Evolutionary conservation across 1,140 invertebrate species (phyloP).

Genomic region (Venustaconcha ellipsiformis): DNA sequence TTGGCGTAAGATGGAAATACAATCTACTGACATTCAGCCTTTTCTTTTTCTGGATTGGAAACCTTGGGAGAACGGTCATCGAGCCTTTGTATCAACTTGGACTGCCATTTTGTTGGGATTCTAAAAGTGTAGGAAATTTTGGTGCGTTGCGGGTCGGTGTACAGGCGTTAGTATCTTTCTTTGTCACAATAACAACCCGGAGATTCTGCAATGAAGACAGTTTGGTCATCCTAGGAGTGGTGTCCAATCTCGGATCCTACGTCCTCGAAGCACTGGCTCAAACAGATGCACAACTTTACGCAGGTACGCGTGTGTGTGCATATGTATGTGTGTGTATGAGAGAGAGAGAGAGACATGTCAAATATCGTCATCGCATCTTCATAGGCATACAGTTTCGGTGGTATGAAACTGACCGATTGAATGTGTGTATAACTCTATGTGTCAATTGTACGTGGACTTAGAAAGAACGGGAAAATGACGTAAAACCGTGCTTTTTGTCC

Average conservation of each 20-base stretch:
- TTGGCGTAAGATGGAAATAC: not conserved
- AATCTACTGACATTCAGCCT: not conserved
- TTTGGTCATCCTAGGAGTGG: not conserved
- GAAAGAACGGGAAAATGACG: too few relatives aligned
- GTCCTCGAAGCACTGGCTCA: not conserved
- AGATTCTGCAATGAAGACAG: not conserved
- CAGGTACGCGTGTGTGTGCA: conserved; percentile 2
- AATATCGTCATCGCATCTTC: too few relatives aligned
- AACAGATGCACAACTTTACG: not conserved
- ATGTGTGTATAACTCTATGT: too few relatives aligned
- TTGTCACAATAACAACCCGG: not conserved
- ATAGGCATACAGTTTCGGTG: too few relatives aligned
- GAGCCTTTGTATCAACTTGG: conserved; percentile 4
- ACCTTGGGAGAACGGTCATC: conserved; percentile 1
- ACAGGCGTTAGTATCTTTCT: not conserved
- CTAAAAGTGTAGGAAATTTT: conserved; percentile 3
- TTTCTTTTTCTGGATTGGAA: not conserved
- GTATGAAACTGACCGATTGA: too few relatives aligned
- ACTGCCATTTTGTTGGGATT: conserved; percentile 7
- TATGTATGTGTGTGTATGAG: too few relatives aligned
- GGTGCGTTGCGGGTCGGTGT: not conserved
- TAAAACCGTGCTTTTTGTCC: too few relatives aligned
- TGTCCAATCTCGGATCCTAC: not conserved
- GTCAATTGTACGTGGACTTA: too few relatives aligned
- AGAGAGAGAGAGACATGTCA: not conserved